Evolutionary conservation across 2,888 invertebrate species (phyloP), one percentile per base, ranked within the genome.

Genomic region (Idaea biselata): DNA sequence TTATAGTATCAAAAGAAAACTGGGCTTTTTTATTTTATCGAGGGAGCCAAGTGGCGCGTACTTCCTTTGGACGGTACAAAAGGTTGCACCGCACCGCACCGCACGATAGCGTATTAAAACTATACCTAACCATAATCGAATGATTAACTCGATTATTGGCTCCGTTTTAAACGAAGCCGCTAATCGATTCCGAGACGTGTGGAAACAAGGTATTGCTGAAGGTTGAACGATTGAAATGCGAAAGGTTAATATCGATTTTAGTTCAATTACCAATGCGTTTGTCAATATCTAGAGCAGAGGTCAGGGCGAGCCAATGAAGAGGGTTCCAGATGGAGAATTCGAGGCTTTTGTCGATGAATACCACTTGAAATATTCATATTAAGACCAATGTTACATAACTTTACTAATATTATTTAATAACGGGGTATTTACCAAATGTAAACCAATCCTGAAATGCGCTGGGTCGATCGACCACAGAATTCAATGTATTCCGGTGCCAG

Each of bases 11-110:
- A 44, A 44, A n/a, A n/a, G n/a, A 56, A 56, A 56, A 56, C 56
- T 18, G 18, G 7, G 18, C 44, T 18, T 4, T n/a, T 67, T 65
- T 68, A 73, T 69, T 75, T 75, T 72, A 66, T 58, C 33, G 72
- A 79, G 84, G 84, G 84, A 76, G 80, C 71, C 71, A 80, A 84
- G 72, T 79, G 76, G 75, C 76, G 81, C 84, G 81, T 80, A 78
- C 75, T 82, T 84, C 85, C 83, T 80, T 72, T 72, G 4, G 62
- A 68, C 65, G 62, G 62, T 63, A 61, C 66, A 74, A 14, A 74
- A 77, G 78, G 78, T 73, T 74, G 71, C 69, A 70, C 66, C 64
- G 67, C 70, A 70, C 66, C 64, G 67, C 70, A 69, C 73, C 72
- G 72, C 77, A 78, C 78, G 77, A 82, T 80, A 84, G 58, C 58